phyloP scores from a whole-genome alignment of 2,888 invertebrate genomes.

The Acronicta aceris region DNA sequence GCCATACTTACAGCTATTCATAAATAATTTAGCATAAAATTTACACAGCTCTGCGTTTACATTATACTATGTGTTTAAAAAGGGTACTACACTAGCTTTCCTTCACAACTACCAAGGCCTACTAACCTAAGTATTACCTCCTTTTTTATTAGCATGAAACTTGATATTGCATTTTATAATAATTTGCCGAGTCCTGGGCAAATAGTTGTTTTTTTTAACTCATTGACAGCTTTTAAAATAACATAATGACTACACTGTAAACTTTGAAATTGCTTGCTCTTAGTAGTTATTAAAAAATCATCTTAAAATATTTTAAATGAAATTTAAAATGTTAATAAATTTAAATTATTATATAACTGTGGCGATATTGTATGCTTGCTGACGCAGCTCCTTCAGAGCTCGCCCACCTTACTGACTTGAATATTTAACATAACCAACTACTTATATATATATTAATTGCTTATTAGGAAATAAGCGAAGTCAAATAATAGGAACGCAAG shows the following conservation, averaged over 20 bases:
- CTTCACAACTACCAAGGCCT: slow-evolving; percentile 60
- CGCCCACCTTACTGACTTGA: no score
- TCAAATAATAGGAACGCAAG: slow-evolving; percentile 12
- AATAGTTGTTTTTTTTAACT: neutral
- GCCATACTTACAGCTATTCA: slow-evolving; percentile 73
- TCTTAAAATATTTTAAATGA: neutral
- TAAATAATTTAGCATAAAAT: slow-evolving; percentile 84
- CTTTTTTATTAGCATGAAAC: slow-evolving; percentile 37
- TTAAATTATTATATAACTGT: neutral
- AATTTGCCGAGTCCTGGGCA: neutral
- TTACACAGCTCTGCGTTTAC: slow-evolving; percentile 75
- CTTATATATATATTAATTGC: neutral
- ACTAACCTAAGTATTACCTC: slow-evolving; percentile 42
- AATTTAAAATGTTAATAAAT: slow-evolving; percentile 22
- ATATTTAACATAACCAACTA: no score
- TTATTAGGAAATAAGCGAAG: slow-evolving; percentile 7
- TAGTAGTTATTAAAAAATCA: neutral
- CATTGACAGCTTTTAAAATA: no score
- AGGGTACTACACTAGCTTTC: slow-evolving; percentile 54
- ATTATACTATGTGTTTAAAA: slow-evolving; percentile 55
- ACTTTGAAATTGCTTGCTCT: slow-evolving; percentile 20
- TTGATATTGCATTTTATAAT: slow-evolving; percentile 44
- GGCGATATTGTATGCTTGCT: no score
- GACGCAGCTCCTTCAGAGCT: no score
- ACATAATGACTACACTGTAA: no score